Conservation (phyloP, 2,113 vertebrate genomes). For the Pteruthius melanotis region DNA sequence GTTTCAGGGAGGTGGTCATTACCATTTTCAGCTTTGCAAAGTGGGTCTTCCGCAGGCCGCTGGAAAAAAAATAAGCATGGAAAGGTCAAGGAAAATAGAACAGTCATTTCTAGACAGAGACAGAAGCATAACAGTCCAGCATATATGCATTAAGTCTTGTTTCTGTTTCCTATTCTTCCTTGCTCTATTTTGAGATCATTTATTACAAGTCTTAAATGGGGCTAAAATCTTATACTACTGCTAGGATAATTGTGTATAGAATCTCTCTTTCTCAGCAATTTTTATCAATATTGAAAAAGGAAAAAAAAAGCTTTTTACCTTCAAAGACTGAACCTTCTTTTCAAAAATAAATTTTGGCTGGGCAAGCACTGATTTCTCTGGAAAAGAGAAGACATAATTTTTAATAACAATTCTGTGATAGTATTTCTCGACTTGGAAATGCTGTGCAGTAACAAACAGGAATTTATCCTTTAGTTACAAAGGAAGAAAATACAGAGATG, state of each 20-base stretch:
- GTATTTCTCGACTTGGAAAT: not conserved
- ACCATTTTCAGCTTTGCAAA: slow-evolving; percentile 67
- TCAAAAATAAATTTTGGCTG: slow-evolving; percentile 77
- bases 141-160: not conserved
- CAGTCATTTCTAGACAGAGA: not conserved
- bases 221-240: not conserved
- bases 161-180: not conserved
- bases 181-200: not conserved
- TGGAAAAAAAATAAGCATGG: slow-evolving; percentile 48
- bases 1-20: slow-evolving; percentile 26
- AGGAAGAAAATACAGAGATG: not conserved
- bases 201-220: not conserved
- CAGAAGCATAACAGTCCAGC: not conserved
- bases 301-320: slow-evolving; percentile 61
- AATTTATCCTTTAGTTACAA: not conserved
- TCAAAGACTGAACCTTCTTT: slow-evolving; percentile 63
- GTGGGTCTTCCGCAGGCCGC: slow-evolving; percentile 72
- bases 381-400: not conserved
- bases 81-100: not conserved
- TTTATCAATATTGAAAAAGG: not conserved
- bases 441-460: not conserved
- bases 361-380: slow-evolving; percentile 75
- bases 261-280: not conserved
- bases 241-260: not conserved
- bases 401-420: not conserved